Percentiles rank a stretch among this genome's conserved stretches.
Conservation (phyloP, 2,113 vertebrate genomes). For the Acinonyx jubatus region DNA sequence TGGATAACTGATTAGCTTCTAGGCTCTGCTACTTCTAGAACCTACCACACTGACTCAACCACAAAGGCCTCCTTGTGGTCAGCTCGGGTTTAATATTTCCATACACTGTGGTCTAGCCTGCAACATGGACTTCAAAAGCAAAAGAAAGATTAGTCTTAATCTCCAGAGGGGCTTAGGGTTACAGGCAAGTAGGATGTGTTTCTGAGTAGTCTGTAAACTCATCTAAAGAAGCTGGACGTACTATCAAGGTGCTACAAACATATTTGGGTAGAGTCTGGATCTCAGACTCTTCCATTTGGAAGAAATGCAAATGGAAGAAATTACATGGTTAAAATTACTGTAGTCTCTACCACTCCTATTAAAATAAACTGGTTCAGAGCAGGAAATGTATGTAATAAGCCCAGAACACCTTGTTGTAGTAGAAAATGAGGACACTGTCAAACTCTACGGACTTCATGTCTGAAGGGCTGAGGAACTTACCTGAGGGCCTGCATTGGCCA, state of each 20-base stretch:
- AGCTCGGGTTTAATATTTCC: background rate
- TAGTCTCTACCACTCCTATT: background rate
- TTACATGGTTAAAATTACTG: background rate
- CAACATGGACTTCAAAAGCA: background rate
- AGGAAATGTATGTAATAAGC: background rate
- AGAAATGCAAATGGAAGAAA: background rate
- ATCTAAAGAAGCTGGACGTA: background rate
- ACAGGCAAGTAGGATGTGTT: background rate
- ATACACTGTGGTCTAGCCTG: background rate
- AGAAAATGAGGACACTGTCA: fast-evolving
- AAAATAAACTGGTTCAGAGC: background rate
- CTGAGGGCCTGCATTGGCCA: background rate
- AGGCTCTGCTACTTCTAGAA: background rate
- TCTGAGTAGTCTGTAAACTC: background rate
- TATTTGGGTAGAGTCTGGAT: background rate
- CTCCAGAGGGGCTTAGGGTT: background rate
- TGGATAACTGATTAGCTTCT: background rate
- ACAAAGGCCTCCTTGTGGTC: background rate
- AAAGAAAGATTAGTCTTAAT: background rate
- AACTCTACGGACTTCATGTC: background rate
- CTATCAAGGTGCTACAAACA: background rate
- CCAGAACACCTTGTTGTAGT: too few species aligned
- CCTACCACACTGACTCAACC: background rate
- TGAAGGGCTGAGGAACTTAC: background rate
- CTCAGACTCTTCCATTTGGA: too few species aligned